Conservation (phyloP, 2,888 invertebrate genomes). For the Timandra comae region DNA sequence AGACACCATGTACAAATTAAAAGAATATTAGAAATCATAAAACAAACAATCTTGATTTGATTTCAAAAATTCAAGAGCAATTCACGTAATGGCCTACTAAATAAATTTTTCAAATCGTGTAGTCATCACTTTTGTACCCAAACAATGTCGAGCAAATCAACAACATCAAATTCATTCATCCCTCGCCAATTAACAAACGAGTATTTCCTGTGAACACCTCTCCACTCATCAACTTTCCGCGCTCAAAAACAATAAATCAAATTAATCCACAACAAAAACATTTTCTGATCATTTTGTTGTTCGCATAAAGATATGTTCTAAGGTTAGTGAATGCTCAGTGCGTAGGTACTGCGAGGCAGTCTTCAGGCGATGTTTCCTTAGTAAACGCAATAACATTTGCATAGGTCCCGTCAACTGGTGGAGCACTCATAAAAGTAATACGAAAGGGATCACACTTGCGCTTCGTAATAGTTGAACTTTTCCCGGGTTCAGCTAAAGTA, state of each 20-base stretch:
- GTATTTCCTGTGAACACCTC: slow-evolving; percentile 8
- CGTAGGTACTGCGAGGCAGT: slow-evolving; percentile 14
- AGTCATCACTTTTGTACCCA: slow-evolving; percentile 15
- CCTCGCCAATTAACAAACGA: slow-evolving; percentile 21
- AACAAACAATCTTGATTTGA: too few species aligned
- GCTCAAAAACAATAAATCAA: slow-evolving; percentile 7
- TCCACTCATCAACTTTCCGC: slow-evolving; percentile 8
- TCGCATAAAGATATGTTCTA: slow-evolving; percentile 4
- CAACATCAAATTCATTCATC: slow-evolving; percentile 20
- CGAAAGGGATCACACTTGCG: slow-evolving; percentile 58
- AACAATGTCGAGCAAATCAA: slow-evolving; percentile 16
- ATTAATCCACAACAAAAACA: not conserved
- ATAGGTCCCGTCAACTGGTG: slow-evolving; percentile 61
- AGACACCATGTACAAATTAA: too few species aligned
- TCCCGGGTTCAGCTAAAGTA: slow-evolving; percentile 51
- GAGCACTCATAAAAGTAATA: slow-evolving; percentile 59
- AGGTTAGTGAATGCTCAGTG: slow-evolving; percentile 7
- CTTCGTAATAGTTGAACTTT: slow-evolving; percentile 57
- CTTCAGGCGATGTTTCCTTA: slow-evolving; percentile 41
- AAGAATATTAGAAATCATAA: too few species aligned
- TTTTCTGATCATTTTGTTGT: not conserved
- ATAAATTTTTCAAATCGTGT: slow-evolving; percentile 12
- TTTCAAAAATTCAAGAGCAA: slow-evolving; percentile 10
- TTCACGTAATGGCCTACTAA: slow-evolving; percentile 11
- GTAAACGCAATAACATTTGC: slow-evolving; percentile 64